Conservation (phyloP, 2,113 vertebrate genomes). For the Mobula hypostoma region DNA sequence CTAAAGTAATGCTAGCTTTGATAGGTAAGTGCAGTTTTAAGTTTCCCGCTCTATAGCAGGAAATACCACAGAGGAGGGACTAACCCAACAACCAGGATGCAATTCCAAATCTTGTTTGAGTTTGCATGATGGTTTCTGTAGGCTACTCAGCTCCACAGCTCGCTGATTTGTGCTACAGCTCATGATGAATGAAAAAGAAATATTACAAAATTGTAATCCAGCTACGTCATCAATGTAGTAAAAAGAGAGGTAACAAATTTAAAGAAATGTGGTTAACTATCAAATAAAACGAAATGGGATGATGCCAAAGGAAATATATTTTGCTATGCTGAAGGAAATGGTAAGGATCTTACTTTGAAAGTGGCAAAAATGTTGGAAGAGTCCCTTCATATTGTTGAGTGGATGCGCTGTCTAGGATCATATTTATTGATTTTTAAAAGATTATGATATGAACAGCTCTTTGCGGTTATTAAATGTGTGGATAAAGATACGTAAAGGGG, state of each 20-base stretch:
- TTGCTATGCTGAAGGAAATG: background rate
- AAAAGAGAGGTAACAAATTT: background rate
- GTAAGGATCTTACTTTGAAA: background rate
- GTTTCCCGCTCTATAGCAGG: background rate
- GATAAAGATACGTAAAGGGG: no score
- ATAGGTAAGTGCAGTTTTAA: background rate
- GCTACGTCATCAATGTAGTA: background rate
- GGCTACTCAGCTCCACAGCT: background rate
- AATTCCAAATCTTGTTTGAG: background rate
- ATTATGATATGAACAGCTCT: background rate
- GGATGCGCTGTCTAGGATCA: no score
- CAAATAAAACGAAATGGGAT: background rate
- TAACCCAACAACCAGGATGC: background rate
- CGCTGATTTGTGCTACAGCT: background rate
- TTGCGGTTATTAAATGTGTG: background rate
- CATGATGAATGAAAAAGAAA: background rate
- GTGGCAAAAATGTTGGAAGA: background rate
- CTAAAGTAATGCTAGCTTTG: background rate
- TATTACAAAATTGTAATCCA: background rate
- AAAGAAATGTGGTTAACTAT: background rate
- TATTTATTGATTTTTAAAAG: background rate
- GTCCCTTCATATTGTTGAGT: background rate
- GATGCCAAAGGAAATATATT: background rate
- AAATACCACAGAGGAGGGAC: background rate
- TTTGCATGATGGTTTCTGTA: background rate